A percentile compares a stretch with the other conserved stretches of the same genome.
Evolutionary conservation across 2,888 invertebrate genomes (phyloP).

Genomic region (Lypha dubia): DNA sequence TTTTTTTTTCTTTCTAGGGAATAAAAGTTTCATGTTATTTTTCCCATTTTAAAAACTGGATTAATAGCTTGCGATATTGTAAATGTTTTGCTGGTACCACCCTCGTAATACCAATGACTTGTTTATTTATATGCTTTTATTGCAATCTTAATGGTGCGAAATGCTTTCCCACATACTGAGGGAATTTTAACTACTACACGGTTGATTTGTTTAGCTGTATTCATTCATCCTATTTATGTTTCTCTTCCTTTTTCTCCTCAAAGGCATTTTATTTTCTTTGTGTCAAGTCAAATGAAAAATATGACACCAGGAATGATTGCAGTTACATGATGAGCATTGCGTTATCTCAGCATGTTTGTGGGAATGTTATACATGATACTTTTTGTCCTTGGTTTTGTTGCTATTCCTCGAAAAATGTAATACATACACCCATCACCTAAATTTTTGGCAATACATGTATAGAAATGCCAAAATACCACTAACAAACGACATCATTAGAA

Average conservation of each 20-base stretch:
- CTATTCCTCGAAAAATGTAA: neutral
- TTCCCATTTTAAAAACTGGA: no score
- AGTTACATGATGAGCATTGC: neutral
- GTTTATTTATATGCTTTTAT: neutral
- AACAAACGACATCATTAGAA: slow-evolving; percentile 25
- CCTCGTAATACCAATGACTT: neutral
- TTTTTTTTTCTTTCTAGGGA: no score
- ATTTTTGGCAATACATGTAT: neutral
- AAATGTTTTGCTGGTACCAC: neutral
- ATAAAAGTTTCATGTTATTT: no score
- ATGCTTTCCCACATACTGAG: neutral
- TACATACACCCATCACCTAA: no score
- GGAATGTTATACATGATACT: neutral
- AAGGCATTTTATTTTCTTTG: neutral
- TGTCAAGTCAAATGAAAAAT: neutral
- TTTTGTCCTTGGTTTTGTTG: neutral
- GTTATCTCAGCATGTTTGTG: neutral
- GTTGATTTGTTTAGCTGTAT: neutral
- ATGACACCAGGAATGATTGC: neutral
- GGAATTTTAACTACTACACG: neutral
- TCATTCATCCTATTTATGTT: neutral
- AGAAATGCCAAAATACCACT: neutral
- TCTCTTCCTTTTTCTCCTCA: neutral
- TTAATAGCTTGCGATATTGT: no score
- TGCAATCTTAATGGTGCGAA: neutral